Percentiles rank a stretch among this genome's conserved stretches.
These are phyloP conservation scores for Ephydatia muelleri DNA, from an alignment of 37 sponge, comb jelly and placozoan genomes.

Conservation along the genomic window DNA sequence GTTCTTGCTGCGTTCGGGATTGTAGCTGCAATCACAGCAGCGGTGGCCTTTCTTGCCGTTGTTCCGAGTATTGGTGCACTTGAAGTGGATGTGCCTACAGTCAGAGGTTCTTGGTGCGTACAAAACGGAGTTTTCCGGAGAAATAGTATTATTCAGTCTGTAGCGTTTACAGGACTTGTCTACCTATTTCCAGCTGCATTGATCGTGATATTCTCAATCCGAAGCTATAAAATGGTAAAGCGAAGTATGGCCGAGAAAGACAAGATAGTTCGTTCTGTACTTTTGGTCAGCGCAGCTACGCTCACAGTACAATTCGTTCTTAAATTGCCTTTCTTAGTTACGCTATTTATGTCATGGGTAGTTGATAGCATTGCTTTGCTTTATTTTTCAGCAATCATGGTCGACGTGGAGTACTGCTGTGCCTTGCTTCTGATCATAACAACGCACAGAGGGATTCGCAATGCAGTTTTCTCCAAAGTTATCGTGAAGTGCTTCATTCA, in stretches of 20 bases:
- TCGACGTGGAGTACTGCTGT: background rate
- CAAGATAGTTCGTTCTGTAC: background rate
- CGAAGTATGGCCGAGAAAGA: background rate
- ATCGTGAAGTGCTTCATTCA: too few species aligned
- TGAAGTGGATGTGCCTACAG: background rate
- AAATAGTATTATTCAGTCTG: background rate
- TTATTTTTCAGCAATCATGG: background rate
- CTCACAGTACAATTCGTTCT: background rate
- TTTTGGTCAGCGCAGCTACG: background rate
- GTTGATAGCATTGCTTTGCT: background rate
- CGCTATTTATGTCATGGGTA: background rate
- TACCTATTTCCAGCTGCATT: background rate
- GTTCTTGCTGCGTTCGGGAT: background rate
- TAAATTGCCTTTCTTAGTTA: background rate
- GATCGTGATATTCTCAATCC: background rate
- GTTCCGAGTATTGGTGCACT: background rate
- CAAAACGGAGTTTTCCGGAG: background rate
- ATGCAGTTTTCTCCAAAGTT: background rate
- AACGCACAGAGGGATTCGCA: background rate
- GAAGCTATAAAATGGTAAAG: background rate
- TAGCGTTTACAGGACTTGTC: background rate
- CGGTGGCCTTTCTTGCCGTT: background rate
- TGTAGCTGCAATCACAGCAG: background rate
- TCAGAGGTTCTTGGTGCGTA: background rate
- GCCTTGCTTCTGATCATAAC: background rate